These are phyloP conservation scores for Antigone vipio DNA, from an alignment of 2,113 vertebrate species.

Conservation along the genomic window DNA sequence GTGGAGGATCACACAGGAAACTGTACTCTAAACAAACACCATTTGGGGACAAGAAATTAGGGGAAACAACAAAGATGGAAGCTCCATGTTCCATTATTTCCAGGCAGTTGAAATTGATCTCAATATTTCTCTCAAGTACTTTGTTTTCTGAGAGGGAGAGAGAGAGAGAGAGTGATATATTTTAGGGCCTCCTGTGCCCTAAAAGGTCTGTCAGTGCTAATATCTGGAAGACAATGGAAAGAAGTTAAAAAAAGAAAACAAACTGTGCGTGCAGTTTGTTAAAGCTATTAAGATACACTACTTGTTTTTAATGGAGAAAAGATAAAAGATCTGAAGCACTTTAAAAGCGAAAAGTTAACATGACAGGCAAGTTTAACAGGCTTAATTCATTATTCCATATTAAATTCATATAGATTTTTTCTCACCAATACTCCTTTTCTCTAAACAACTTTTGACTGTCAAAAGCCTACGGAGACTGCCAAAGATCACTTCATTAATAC, in stretches of 20 bases:
- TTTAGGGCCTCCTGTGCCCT: neutral
- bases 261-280: neutral
- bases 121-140: neutral
- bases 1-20: neutral
- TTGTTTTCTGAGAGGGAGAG: neutral
- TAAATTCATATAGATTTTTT: neutral
- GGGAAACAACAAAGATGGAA: neutral
- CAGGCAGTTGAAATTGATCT: neutral
- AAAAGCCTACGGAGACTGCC: neutral
- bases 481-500: neutral
- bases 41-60: neutral
- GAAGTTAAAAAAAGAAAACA: neutral
- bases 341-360: neutral
- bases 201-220: neutral
- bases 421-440: neutral
- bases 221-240: neutral
- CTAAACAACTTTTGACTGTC: neutral
- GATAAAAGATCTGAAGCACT: neutral
- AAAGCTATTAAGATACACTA: neutral
- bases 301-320: neutral
- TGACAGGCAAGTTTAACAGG: neutral
- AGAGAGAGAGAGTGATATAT: neutral
- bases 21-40: neutral
- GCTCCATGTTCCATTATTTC: neutral
- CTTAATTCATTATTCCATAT: conserved; percentile 8